A percentile compares a stretch with the other conserved stretches of the same genome.
Evolutionary conservation across 2,797 vertebrate species (phyloP).

Genomic region (Eulemur rubriventer): DNA sequence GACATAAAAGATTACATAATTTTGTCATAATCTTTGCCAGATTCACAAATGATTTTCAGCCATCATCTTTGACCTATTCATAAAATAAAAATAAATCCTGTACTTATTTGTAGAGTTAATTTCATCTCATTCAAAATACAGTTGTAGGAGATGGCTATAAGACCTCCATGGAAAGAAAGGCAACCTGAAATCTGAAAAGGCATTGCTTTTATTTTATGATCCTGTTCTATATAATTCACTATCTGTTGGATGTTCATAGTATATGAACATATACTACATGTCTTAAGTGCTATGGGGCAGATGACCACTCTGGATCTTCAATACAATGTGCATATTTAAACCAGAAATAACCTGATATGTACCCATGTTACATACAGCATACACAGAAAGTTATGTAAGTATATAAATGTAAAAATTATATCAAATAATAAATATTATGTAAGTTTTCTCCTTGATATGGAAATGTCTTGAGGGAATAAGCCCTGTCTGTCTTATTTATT

Average conservation of each 20-base stretch:
- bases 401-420: neutral
- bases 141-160: neutral
- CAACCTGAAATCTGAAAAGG: neutral
- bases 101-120: neutral
- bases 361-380: neutral
- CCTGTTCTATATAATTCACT: neutral
- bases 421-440: neutral
- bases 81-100: constrained; percentile 42
- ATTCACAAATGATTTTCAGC: neutral
- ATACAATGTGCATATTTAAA: neutral
- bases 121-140: neutral
- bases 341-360: neutral
- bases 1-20: constrained; percentile 6
- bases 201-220: neutral
- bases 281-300: neutral
- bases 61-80: neutral
- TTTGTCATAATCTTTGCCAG: constrained; percentile 12
- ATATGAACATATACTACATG: neutral
- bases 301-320: neutral
- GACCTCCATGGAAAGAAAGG: neutral
- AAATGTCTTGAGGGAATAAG: neutral
- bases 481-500: neutral
- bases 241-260: neutral
- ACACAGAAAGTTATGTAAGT: neutral
- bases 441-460: neutral